phyloP scores from a whole-genome alignment of 2,113 vertebrate genomes.

The Heterochromis multidens region DNA sequence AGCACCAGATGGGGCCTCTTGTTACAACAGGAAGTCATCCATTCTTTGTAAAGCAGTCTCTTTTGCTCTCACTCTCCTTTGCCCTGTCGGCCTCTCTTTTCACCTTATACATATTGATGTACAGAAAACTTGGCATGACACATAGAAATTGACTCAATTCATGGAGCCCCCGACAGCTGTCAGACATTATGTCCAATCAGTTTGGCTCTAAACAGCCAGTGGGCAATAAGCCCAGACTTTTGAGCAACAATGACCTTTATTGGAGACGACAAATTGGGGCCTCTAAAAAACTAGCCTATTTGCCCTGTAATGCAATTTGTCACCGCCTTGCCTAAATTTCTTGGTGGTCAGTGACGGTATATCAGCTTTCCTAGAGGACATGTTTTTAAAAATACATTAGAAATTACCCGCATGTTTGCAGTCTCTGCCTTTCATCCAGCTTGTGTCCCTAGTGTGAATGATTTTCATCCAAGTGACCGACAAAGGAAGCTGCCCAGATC shows the following conservation, averaged over 20 bases:
- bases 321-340: conserved; percentile 44
- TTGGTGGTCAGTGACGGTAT: conserved; percentile 25
- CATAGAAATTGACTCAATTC: conserved; percentile 53
- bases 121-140: conserved; percentile 59
- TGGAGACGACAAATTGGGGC: conserved; percentile 72
- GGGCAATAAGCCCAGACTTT: conserved; percentile 64
- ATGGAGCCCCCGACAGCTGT: conserved; percentile 66
- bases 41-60: conserved; percentile 40
- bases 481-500: background rate
- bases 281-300: conserved; percentile 56
- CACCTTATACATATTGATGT: conserved; percentile 67
- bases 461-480: background rate
- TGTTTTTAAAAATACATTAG: background rate
- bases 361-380: conserved; percentile 32
- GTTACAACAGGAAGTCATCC: conserved; percentile 55
- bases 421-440: background rate
- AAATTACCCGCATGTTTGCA: conserved; percentile 4
- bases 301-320: conserved; percentile 61
- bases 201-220: conserved; percentile 54
- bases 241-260: conserved; percentile 69
- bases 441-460: background rate
- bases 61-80: conserved; percentile 21
- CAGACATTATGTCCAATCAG: conserved; percentile 75
- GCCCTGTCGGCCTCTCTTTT: conserved; percentile 24
- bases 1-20: conserved; percentile 62